A percentile compares a stretch with the other conserved stretches of the same genome.
phyloP scores from a whole-genome alignment of 2,797 vertebrate species.

The Phrynocephalus forsythii region DNA sequence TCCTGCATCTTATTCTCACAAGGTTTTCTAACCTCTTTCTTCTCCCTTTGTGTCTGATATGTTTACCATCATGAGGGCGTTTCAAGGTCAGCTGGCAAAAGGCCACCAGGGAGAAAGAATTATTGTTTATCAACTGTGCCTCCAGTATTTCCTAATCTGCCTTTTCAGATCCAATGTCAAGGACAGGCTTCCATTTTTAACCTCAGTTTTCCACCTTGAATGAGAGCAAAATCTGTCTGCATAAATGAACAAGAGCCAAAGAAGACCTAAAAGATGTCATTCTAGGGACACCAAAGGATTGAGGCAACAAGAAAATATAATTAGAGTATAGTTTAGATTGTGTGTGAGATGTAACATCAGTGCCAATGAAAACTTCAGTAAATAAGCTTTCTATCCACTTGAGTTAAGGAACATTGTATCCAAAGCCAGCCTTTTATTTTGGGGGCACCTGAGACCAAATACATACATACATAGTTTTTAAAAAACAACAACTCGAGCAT shows the following conservation, averaged over 20 bases:
- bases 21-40: constrained; percentile 36
- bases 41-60: constrained; percentile 45
- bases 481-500: too few species aligned
- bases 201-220: constrained; percentile 30
- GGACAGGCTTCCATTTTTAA: not conserved
- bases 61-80: constrained; percentile 17
- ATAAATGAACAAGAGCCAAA: constrained; percentile 49
- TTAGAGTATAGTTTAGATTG: not conserved
- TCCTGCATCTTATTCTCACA: constrained; percentile 20
- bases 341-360: not conserved
- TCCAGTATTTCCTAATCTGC: constrained; percentile 24
- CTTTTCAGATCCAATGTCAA: constrained; percentile 36
- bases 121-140: rapidly evolving
- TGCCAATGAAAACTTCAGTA: not conserved
- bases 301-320: not conserved
- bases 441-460: too few species aligned
- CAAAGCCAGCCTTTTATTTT: too few species aligned
- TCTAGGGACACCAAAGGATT: not conserved
- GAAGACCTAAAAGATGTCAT: not conserved
- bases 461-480: too few species aligned
- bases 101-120: constrained; percentile 23
- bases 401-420: not conserved
- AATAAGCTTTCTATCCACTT: not conserved
- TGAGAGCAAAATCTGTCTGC: not conserved
- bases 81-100: constrained; percentile 49